Conservation (phyloP, 2,888 invertebrate genomes). For the Macrosiphum euphorbiae region DNA sequence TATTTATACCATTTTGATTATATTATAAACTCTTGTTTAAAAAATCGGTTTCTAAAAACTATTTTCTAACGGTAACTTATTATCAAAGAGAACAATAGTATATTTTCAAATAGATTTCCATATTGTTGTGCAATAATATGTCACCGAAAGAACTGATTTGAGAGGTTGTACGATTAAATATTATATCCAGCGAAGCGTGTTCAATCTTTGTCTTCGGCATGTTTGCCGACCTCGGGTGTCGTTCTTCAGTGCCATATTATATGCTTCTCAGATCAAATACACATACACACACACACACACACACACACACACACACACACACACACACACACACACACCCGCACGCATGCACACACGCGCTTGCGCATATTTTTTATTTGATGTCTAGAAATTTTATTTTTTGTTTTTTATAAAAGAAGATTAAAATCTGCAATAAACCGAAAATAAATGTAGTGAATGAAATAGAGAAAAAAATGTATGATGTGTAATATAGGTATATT, state of each 20-base stretch:
- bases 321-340: not conserved
- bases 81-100: not conserved
- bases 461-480: not conserved
- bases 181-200: slow-evolving; percentile 28
- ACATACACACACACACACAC: not conserved
- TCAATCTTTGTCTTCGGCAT: slow-evolving; percentile 27
- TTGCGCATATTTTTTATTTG: not conserved
- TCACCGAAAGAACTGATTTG: not conserved
- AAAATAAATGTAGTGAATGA: slow-evolving; percentile 7
- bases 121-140: not conserved
- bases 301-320: not conserved
- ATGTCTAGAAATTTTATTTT: not conserved
- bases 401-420: not conserved
- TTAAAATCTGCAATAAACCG: slow-evolving; percentile 17
- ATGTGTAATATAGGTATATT: not conserved
- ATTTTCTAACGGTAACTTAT: not conserved
- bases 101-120: not conserved
- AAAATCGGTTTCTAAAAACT: not conserved
- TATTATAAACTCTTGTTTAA: not conserved
- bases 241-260: not conserved
- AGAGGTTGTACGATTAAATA: slow-evolving; percentile 19
- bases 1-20: not conserved
- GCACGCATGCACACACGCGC: not conserved
- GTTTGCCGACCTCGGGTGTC: slow-evolving; percentile 28
- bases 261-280: not conserved